These are phyloP conservation scores for Drosophila subobscura DNA, from an alignment of 1,140 invertebrate species.

Conservation along the genomic window DNA sequence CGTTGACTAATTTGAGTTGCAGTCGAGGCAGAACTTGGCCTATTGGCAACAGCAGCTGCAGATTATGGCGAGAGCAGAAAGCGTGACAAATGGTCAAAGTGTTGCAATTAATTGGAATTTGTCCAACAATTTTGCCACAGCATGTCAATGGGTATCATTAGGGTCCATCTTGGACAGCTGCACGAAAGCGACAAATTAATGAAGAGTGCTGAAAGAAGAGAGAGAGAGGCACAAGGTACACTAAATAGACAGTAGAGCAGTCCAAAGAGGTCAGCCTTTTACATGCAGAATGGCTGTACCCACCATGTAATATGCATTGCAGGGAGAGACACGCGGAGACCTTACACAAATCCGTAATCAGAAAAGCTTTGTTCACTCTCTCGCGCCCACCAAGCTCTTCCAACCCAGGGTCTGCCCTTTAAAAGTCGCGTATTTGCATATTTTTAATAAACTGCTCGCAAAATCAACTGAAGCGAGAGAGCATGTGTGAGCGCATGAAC, in stretches of 20 bases:
- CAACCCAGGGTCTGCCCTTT: too few relatives aligned
- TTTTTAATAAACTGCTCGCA: constrained; percentile 71
- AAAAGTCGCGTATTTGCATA: constrained; percentile 50
- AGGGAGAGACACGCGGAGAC: constrained; percentile 2
- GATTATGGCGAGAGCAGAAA: too few relatives aligned
- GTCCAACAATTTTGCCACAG: constrained; percentile 1
- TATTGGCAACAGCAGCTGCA: too few relatives aligned
- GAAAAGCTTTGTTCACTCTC: constrained; percentile 49
- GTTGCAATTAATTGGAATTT: constrained; percentile 25
- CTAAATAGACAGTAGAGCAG: too few relatives aligned
- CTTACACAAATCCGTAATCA: constrained; percentile 47
- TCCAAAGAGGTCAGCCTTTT: too few relatives aligned
- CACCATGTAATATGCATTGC: too few relatives aligned
- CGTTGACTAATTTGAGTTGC: constrained; percentile 59
- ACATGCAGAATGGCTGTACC: too few relatives aligned
- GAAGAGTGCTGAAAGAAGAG: too few relatives aligned
- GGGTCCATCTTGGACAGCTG: too few relatives aligned
- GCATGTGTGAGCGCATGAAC: constrained; percentile 37
- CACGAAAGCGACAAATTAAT: too few relatives aligned
- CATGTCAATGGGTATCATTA: neutral
- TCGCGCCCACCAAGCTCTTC: too few relatives aligned
- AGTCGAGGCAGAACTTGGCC: neutral
- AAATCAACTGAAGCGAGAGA: constrained; percentile 54
- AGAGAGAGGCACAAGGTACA: too few relatives aligned
- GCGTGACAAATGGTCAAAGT: constrained; percentile 24